phyloP scores from a whole-genome alignment of 2,888 invertebrate genomes.

The Nycteola revayana region DNA sequence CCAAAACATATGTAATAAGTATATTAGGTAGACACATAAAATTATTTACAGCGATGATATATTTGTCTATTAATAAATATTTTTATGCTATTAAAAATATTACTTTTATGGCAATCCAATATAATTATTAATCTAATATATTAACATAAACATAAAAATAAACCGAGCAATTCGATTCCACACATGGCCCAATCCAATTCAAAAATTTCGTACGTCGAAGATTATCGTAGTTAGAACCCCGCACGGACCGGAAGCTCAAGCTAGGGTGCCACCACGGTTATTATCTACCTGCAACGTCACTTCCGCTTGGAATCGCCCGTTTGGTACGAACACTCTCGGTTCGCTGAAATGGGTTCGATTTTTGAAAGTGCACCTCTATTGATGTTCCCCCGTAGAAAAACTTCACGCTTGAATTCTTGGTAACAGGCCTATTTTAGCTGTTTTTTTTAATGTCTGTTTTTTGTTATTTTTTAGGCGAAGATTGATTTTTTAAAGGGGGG shows the following conservation, averaged over 20 bases:
- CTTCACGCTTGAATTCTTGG: constrained; percentile 20
- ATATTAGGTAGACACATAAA: too few relatives aligned
- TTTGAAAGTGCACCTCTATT: constrained; percentile 35
- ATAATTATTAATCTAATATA: too few relatives aligned
- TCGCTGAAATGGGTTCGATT: constrained; percentile 39
- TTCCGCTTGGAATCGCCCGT: constrained; percentile 54
- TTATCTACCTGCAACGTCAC: constrained; percentile 77
- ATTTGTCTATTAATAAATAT: too few relatives aligned
- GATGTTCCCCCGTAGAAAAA: constrained; percentile 21
- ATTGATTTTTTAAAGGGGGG: too few relatives aligned
- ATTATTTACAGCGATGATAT: too few relatives aligned
- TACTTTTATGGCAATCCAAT: too few relatives aligned
- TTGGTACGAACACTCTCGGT: constrained; percentile 35
- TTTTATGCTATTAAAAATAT: too few relatives aligned
- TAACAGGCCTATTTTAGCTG: constrained; percentile 4
- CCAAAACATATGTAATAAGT: too few relatives aligned
- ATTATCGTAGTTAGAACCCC: constrained; percentile 66
- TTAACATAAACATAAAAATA: too few relatives aligned
- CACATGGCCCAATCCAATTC: constrained; percentile 48
- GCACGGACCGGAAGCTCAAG: constrained; percentile 69
- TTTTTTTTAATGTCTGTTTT: constrained; percentile 3
- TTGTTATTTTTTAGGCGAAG: background rate
- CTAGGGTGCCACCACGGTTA: constrained; percentile 57
- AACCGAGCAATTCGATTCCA: constrained; percentile 36
- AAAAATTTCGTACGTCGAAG: constrained; percentile 73